These are phyloP conservation scores for Pollicipes pollicipes DNA, from an alignment of 1,140 invertebrate species.

Conservation along the genomic window DNA sequence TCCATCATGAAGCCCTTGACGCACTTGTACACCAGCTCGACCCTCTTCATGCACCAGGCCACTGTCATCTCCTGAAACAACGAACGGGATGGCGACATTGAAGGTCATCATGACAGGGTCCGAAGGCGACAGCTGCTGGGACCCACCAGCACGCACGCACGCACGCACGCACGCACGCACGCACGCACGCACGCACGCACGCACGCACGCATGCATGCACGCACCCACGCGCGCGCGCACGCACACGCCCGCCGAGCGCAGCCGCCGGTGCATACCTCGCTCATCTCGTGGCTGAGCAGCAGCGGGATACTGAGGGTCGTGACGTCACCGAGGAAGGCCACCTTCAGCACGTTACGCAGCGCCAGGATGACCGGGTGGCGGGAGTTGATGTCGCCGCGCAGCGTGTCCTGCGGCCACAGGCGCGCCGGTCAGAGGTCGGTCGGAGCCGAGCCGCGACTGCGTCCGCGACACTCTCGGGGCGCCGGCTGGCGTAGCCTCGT, in stretches of 20 bases:
- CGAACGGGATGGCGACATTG: too few species aligned
- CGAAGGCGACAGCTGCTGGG: too few species aligned
- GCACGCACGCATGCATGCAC: too few species aligned
- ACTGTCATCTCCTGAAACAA: constrained; percentile 75
- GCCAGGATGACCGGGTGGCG: constrained; percentile 89
- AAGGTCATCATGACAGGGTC: neutral
- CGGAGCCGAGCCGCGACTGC: too few species aligned
- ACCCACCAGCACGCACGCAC: too few species aligned
- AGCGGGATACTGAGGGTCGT: constrained; percentile 84
- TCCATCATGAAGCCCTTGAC: constrained; percentile 99
- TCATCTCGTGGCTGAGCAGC: constrained; percentile 76
- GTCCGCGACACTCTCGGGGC: too few species aligned
- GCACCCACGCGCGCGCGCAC: too few species aligned
- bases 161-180: too few species aligned
- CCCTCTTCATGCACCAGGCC: constrained; percentile 83
- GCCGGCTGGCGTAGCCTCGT: too few species aligned
- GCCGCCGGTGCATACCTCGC: constrained; percentile 44
- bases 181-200: too few species aligned
- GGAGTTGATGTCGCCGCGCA: constrained; percentile 71
- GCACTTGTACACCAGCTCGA: constrained; percentile 94
- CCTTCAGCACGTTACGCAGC: constrained; percentile 82
- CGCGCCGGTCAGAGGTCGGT: too few species aligned
- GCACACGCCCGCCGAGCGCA: too few species aligned
- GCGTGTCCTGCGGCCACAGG: constrained; percentile 31
- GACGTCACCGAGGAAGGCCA: constrained; percentile 80